Evolutionary conservation across 2,888 invertebrate species (phyloP).

Genomic region (Helleia helle): DNA sequence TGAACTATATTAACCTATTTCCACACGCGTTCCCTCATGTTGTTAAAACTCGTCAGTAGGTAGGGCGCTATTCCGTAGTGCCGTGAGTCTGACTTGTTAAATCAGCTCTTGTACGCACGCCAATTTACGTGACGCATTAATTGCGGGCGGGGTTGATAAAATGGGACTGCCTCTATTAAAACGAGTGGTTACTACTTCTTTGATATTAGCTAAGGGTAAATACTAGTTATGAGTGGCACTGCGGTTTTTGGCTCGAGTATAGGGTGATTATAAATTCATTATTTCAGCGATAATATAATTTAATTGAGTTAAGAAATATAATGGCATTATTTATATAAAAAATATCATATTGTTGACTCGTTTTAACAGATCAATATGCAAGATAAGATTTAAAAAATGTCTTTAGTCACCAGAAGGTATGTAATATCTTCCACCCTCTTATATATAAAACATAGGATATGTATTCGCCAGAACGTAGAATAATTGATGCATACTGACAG

Average conservation of each 20-base stretch:
- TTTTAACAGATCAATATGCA: too few species aligned
- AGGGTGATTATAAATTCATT: slow-evolving; percentile 5
- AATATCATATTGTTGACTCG: too few species aligned
- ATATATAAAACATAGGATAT: too few species aligned
- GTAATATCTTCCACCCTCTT: too few species aligned
- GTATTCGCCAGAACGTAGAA: too few species aligned
- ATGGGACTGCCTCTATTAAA: slow-evolving; percentile 20
- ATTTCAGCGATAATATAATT: too few species aligned
- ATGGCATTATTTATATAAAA: too few species aligned
- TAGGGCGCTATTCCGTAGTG: slow-evolving; percentile 35
- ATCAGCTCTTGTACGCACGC: slow-evolving; percentile 52
- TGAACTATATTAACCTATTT: slow-evolving; percentile 10
- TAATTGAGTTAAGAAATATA: too few species aligned
- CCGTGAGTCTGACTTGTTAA: slow-evolving; percentile 52
- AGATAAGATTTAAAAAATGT: too few species aligned
- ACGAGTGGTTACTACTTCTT: slow-evolving; percentile 16
- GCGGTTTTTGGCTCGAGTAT: slow-evolving; percentile 2
- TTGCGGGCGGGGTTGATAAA: slow-evolving; percentile 22
- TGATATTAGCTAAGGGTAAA: slow-evolving; percentile 3
- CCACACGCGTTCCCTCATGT: slow-evolving; percentile 4
- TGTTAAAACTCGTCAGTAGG: slow-evolving; percentile 33
- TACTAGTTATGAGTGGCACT: slow-evolving; percentile 4
- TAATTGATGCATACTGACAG: too few species aligned
- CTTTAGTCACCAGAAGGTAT: too few species aligned
- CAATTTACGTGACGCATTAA: slow-evolving; percentile 36